A percentile compares a stretch with the other conserved stretches of the same genome.
These are phyloP conservation scores for Notoglanidium macrostoma DNA, from an alignment of 2,797 vertebrate genomes.

Conservation along the genomic window DNA sequence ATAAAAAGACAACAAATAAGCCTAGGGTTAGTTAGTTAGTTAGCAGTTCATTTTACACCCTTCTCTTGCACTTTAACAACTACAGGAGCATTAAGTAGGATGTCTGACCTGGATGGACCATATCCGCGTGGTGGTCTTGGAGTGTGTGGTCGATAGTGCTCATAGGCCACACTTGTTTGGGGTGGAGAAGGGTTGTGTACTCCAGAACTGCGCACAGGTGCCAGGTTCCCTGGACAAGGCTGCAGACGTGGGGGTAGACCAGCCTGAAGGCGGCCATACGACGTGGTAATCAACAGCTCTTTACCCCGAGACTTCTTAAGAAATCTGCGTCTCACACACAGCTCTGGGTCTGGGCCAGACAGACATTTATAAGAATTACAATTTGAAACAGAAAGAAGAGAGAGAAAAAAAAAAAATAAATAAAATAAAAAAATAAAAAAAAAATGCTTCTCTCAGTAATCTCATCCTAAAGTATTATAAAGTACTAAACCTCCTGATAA, in stretches of 20 bases:
- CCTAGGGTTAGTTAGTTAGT: too few species aligned
- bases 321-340: conserved; percentile 83
- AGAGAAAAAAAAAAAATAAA: too few species aligned
- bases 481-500: background rate
- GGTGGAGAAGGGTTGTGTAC: conserved; percentile 63
- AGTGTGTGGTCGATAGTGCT: conserved; percentile 77
- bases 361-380: background rate
- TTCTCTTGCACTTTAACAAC: background rate
- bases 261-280: conserved; percentile 74
- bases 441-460: background rate
- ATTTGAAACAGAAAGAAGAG: background rate
- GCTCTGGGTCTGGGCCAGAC: conserved; percentile 76
- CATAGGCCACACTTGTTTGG: conserved; percentile 72
- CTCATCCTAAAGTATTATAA: background rate
- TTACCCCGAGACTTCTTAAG: conserved; percentile 86
- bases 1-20: background rate
- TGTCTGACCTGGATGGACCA: conserved; percentile 79
- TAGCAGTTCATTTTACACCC: background rate
- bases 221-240: conserved; percentile 59
- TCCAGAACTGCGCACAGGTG: conserved; percentile 65
- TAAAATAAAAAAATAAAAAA: background rate
- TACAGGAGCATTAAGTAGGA: background rate
- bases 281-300: conserved; percentile 79
- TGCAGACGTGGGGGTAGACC: conserved; percentile 82
- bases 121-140: conserved; percentile 75